phyloP scores from a whole-genome alignment of 2,797 vertebrate genomes.

The Danio tinwini region DNA sequence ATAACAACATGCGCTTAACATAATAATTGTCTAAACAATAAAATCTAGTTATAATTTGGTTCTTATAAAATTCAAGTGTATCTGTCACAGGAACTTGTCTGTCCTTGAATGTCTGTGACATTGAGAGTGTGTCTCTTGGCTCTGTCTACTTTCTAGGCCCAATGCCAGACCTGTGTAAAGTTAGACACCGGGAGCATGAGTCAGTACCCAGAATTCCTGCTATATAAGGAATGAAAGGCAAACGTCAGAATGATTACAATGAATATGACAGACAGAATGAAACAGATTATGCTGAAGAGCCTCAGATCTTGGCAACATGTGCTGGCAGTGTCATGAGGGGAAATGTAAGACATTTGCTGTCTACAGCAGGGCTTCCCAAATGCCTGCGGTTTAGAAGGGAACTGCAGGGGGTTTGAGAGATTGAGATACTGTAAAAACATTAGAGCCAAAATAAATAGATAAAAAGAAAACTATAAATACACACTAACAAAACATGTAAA shows the following conservation, averaged over 20 bases:
- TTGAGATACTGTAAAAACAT: neutral
- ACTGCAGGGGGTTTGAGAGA: neutral
- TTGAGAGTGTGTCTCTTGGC: constrained; percentile 37
- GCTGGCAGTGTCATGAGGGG: constrained; percentile 18
- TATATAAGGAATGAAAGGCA: constrained; percentile 31
- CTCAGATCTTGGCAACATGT: constrained; percentile 15
- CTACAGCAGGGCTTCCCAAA: neutral
- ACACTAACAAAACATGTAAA: neutral
- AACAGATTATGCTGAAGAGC: constrained; percentile 30
- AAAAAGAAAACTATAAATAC: neutral
- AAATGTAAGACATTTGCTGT: constrained; percentile 32
- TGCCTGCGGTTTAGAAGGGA: neutral
- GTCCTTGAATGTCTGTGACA: constrained; percentile 40
- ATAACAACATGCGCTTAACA: neutral
- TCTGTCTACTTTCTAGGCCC: constrained; percentile 37
- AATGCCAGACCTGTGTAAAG: constrained; percentile 46
- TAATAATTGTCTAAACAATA: neutral
- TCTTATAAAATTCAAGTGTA: neutral
- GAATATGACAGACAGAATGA: constrained; percentile 38
- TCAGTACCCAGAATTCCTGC: constrained; percentile 27
- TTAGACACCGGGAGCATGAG: constrained; percentile 36
- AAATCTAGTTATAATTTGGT: constrained; percentile 6
- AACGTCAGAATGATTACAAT: constrained; percentile 35
- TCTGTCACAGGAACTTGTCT: neutral
- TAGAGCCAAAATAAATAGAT: neutral